phyloP scores from a whole-genome alignment of 2,113 vertebrate genomes.

The Verasper variegatus region DNA sequence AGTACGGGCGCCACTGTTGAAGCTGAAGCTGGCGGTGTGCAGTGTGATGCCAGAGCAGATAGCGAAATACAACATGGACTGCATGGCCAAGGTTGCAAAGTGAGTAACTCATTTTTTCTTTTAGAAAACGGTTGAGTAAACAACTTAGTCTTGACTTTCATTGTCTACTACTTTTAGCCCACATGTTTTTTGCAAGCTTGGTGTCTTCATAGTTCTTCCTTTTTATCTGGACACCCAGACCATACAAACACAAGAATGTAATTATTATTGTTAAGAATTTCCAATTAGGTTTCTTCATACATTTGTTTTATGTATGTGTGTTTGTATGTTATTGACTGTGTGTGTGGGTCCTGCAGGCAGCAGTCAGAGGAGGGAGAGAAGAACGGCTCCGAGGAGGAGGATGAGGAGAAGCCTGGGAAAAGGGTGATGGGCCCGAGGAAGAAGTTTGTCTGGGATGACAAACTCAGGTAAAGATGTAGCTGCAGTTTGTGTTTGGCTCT shows the following conservation, averaged over 20 bases:
- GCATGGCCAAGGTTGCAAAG: slow-evolving; percentile 95
- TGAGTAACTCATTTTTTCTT: slow-evolving; percentile 45
- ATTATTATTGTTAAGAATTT: background rate
- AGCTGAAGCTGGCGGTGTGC: slow-evolving; percentile 94
- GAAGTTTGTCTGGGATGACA: slow-evolving; percentile 97
- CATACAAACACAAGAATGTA: background rate
- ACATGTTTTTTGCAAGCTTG: background rate
- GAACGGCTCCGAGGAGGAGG: slow-evolving; percentile 96
- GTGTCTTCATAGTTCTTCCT: background rate
- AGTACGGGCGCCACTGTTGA: slow-evolving; percentile 91
- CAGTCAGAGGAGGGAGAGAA: slow-evolving; percentile 93
- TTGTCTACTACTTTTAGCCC: background rate
- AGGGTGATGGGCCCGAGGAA: slow-evolving; percentile 96
- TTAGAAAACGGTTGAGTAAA: background rate
- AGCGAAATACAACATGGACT: slow-evolving; percentile 94
- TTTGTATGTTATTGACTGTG: background rate
- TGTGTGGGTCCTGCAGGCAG: slow-evolving; percentile 78
- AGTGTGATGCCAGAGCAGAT: slow-evolving; percentile 96
- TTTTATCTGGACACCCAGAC: background rate
- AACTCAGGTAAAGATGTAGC: slow-evolving; percentile 86
- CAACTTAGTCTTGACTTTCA: too few relatives aligned
- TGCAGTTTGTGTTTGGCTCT: slow-evolving; percentile 24
- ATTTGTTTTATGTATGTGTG: background rate
- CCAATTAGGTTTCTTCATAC: too few relatives aligned
- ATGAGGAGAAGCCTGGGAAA: slow-evolving; percentile 97